Base-by-base conservation (phyloP, 2,888 invertebrate genomes). In the Glaucopsyche alexis region DNA sequence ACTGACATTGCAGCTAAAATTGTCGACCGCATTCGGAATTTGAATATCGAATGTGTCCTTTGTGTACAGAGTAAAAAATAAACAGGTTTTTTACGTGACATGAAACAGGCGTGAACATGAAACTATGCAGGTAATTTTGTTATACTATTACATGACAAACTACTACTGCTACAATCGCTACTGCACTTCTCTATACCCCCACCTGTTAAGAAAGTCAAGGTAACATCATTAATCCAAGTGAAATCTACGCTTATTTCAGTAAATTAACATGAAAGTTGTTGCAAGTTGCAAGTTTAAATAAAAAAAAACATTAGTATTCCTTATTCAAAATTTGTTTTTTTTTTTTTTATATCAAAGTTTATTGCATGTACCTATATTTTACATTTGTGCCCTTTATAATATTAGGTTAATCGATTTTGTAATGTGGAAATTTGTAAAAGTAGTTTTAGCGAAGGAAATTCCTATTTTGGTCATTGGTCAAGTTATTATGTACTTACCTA, bases 1-100 rank as follows among this genome's bases (percentile, higher is more conserved):
- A 73, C 71, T 74, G 74, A 73, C 71, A 72, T 74, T 73, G 16
- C 19, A 45, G 55, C 47, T 71, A 72, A 72, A 65, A 49, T 72
- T 45, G 29, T 29, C 40, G 40, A 16, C 50, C 66, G 67, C 72
- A 69, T 69, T 49, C 19, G 19, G 8, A 47, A 69, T 49, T 47
- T 47, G 47, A 69, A 69, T 47, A 47, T 69, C 69, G 69, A 69
- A 69, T 69, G 69, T 69, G 69, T 49, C 19, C 45, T 45, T 69
- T 47, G 69, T 69, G 69, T 69, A 69, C 69, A 69, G 69, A 69
- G 47, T 69, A 69, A 69, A 69, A 29, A 49, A 47, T 49, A 47
- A 9, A 47, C n/a, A 55, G 11, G 11, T 19, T 69, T 69, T 69
- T 69, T 2, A 29, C 13, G 69, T 69, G 69, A 69, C 67, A 67